Percentiles rank a stretch among this genome's conserved stretches.
Evolutionary conservation across 2,113 vertebrate genomes (phyloP).

Genomic region (Hyaena hyaena): DNA sequence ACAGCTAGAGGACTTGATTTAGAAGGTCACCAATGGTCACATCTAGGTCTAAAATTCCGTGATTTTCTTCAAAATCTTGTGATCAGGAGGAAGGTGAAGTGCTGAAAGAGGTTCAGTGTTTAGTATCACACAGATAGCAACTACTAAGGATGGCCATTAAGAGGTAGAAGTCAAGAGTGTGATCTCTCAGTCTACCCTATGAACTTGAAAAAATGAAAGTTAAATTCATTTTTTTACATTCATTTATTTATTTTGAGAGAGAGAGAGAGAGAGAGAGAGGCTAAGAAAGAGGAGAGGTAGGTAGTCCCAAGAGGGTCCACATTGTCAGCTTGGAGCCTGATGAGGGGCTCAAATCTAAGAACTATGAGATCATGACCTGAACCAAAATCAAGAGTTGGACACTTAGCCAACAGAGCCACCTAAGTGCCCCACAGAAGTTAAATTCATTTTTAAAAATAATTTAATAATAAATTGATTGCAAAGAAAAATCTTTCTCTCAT

Average conservation of each 20-base stretch:
- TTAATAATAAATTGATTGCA: not conserved
- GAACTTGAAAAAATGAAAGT: not conserved
- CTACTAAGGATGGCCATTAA: too few relatives aligned
- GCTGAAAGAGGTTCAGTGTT: not conserved
- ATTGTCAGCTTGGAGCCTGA: too few relatives aligned
- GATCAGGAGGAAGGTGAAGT: not conserved
- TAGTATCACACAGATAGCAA: not conserved
- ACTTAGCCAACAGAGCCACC: too few relatives aligned
- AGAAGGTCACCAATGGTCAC: not conserved
- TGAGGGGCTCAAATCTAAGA: too few relatives aligned
- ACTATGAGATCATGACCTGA: too few relatives aligned
- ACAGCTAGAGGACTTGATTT: not conserved
- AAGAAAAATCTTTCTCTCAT: not conserved
- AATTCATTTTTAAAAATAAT: not conserved
- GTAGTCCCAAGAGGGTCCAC: too few relatives aligned
- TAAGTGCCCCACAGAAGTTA: not conserved
- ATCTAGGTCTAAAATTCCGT: not conserved
- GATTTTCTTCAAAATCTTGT: not conserved
- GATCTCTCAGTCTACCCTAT: not conserved
- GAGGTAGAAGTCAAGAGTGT: not conserved
- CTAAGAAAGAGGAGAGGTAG: too few relatives aligned
- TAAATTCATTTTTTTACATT: too few relatives aligned
- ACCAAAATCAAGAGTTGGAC: too few relatives aligned
- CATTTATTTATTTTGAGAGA: too few relatives aligned
- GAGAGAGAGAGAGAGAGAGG: too few relatives aligned